These are phyloP conservation scores for Tryphoninae sp. DNA, from an alignment of 2,888 invertebrate genomes.

Conservation along the genomic window DNA sequence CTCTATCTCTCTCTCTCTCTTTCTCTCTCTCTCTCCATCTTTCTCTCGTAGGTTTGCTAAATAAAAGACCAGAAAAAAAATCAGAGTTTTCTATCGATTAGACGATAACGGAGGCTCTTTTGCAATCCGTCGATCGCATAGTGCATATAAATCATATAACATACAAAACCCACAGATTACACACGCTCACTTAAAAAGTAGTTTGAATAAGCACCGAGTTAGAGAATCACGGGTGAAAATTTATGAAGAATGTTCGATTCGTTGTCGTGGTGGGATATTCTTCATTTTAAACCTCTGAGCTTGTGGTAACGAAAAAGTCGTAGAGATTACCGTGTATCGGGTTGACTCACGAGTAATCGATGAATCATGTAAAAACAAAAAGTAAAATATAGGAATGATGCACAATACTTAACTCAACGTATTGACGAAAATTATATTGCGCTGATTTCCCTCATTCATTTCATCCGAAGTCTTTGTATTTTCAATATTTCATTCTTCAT, in stretches of 20 bases:
- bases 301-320: not conserved
- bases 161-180: too few relatives aligned
- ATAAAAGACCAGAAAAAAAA: conserved; percentile 23
- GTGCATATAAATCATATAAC: not conserved
- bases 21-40: too few relatives aligned
- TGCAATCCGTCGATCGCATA: conserved; percentile 17
- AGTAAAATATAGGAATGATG: conserved; percentile 25
- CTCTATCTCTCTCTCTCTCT: too few relatives aligned
- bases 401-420: conserved; percentile 8
- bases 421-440: conserved; percentile 1
- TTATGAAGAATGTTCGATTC: not conserved
- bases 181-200: conserved; percentile 21
- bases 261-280: not conserved
- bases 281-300: conserved; percentile 24
- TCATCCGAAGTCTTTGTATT: conserved; percentile 28
- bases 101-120: conserved; percentile 38
- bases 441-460: conserved; percentile 28
- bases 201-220: conserved; percentile 48
- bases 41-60: conserved; percentile 71
- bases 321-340: conserved; percentile 12
- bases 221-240: conserved; percentile 7
- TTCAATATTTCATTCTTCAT: conserved; percentile 14
- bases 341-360: conserved; percentile 28
- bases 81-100: conserved; percentile 25
- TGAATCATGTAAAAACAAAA: conserved; percentile 5